Conservation (phyloP, 2,888 invertebrate genomes). For the Macrophya alboannulata region DNA sequence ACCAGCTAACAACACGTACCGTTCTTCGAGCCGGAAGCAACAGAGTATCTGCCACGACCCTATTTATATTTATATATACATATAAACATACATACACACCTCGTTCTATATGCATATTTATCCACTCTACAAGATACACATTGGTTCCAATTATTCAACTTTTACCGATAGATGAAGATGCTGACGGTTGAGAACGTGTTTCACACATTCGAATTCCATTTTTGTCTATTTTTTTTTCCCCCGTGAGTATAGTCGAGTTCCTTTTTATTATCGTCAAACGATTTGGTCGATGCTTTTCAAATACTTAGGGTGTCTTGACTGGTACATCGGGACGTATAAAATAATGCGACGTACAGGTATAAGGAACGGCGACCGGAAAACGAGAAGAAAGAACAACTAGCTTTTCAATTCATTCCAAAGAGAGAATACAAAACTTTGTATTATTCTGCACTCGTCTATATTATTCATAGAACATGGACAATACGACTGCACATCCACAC, state of each 20-base stretch:
- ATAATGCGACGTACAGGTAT: background rate
- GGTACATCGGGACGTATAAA: background rate
- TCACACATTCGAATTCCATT: no score
- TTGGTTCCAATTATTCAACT: background rate
- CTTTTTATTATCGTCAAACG: background rate
- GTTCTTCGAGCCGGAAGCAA: slow-evolving; percentile 63
- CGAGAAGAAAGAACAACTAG: slow-evolving; percentile 40
- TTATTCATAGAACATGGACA: slow-evolving; percentile 39
- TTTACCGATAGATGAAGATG: background rate
- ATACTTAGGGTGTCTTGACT: background rate
- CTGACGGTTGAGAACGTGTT: background rate
- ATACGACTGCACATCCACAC: slow-evolving; percentile 2
- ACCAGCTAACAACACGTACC: slow-evolving; percentile 70
- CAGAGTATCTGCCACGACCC: slow-evolving; percentile 56
- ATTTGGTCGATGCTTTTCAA: background rate
- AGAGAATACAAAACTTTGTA: slow-evolving; percentile 37
- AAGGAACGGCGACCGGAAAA: background rate
- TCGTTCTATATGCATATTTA: background rate
- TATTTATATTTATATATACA: background rate
- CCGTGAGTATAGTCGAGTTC: no score
- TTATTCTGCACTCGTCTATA: slow-evolving; percentile 33
- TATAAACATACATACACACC: background rate
- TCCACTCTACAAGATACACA: background rate
- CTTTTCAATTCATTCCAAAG: slow-evolving; percentile 46
- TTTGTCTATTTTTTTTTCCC: no score